Evolutionary conservation across 2,797 vertebrate species (phyloP).

Genomic region (Phylloscopus collybita): DNA sequence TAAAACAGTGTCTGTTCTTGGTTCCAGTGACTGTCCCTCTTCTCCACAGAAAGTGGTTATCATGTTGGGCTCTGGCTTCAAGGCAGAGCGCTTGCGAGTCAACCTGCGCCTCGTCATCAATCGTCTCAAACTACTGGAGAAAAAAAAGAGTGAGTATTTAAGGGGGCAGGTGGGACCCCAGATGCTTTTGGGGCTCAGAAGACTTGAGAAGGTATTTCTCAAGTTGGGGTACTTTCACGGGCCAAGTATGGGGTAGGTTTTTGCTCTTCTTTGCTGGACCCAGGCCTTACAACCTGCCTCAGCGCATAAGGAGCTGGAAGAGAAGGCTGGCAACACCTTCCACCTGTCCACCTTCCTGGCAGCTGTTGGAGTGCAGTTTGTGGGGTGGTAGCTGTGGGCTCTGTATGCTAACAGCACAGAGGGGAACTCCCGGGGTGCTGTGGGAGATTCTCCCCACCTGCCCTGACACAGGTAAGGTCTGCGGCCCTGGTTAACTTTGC

Average conservation of each 20-base stretch:
- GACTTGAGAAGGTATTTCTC: neutral
- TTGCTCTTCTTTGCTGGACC: neutral
- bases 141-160: conserved; percentile 95
- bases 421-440: neutral
- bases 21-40: neutral
- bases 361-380: neutral
- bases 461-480: neutral
- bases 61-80: conserved; percentile 94
- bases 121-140: conserved; percentile 95
- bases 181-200: neutral
- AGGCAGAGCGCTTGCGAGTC: conserved; percentile 92
- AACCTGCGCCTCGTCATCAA: conserved; percentile 97
- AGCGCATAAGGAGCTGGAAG: fast-evolving
- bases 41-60: conserved; percentile 50
- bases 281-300: neutral
- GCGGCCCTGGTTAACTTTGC: neutral
- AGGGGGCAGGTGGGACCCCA: neutral
- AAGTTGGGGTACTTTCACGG: neutral
- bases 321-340: neutral
- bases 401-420: neutral
- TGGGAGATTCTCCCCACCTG: neutral
- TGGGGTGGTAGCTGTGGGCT: neutral
- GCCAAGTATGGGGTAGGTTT: neutral
- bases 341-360: neutral
- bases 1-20: neutral